A percentile compares a stretch with the other conserved stretches of the same genome.
phyloP scores from a whole-genome alignment of 2,113 vertebrate species.

The Carollia perspicillata region DNA sequence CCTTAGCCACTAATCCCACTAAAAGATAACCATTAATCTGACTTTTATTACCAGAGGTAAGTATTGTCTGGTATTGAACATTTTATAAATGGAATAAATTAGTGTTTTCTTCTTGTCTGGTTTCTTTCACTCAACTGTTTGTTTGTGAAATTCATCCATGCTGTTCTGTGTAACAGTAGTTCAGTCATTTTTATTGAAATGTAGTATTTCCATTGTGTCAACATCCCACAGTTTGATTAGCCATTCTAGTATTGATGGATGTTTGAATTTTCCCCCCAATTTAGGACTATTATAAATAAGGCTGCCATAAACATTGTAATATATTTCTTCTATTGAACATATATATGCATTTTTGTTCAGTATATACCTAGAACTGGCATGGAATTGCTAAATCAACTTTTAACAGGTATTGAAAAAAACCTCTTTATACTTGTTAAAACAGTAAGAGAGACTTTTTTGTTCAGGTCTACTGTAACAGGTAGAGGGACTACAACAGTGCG shows the following conservation, averaged over 20 bases:
- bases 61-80: background rate
- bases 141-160: background rate
- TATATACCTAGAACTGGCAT: background rate
- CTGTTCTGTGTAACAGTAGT: background rate
- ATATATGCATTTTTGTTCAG: background rate
- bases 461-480: background rate
- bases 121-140: background rate
- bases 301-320: background rate
- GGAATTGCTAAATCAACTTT: background rate
- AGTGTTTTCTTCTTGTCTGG: background rate
- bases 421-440: background rate
- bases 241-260: background rate
- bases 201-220: background rate
- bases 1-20: background rate
- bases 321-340: background rate
- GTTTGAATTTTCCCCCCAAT: background rate
- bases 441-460: background rate
- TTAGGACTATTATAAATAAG: background rate
- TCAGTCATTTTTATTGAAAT: background rate
- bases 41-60: background rate
- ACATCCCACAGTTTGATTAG: background rate
- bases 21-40: background rate
- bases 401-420: constrained; percentile 11
- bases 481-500: background rate
- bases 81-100: background rate